These are phyloP conservation scores for Chymomyza costata DNA, from an alignment of 1,140 invertebrate genomes.

Conservation along the genomic window DNA sequence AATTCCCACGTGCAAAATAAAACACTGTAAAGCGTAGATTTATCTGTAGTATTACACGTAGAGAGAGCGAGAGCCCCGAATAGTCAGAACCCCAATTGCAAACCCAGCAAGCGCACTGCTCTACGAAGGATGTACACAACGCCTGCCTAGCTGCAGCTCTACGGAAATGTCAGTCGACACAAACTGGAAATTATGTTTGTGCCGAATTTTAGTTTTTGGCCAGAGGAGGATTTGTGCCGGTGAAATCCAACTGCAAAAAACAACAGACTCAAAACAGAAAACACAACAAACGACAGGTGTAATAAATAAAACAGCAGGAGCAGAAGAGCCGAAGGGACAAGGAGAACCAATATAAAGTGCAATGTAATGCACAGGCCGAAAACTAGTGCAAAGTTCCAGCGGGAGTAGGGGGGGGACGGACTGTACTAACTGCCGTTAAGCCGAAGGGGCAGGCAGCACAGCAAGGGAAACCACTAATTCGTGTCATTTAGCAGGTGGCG, in stretches of 20 bases:
- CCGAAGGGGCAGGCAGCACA: constrained; percentile 2
- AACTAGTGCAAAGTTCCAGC: constrained; percentile 25
- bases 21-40: constrained; percentile 61
- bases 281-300: constrained; percentile 65
- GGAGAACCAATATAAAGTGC: constrained; percentile 10
- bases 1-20: constrained; percentile 70
- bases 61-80: no score
- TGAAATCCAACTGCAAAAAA: constrained; percentile 34
- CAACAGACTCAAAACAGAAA: constrained; percentile 27
- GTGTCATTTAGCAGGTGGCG: constrained; percentile 68
- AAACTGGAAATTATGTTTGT: constrained; percentile 72
- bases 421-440: no score
- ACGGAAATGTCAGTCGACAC: constrained; percentile 65
- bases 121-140: no score
- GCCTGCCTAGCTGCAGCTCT: constrained; percentile 14
- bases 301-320: constrained; percentile 61
- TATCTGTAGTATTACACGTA: constrained; percentile 55
- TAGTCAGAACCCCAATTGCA: background rate
- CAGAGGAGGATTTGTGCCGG: constrained; percentile 28
- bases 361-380: constrained; percentile 40
- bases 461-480: constrained; percentile 44
- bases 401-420: background rate
- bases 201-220: constrained; percentile 61
- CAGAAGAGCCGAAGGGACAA: constrained; percentile 27
- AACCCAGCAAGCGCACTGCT: no score